phyloP scores from a whole-genome alignment of 2,113 vertebrate genomes.

The Petrocephalus microphthalmus region DNA sequence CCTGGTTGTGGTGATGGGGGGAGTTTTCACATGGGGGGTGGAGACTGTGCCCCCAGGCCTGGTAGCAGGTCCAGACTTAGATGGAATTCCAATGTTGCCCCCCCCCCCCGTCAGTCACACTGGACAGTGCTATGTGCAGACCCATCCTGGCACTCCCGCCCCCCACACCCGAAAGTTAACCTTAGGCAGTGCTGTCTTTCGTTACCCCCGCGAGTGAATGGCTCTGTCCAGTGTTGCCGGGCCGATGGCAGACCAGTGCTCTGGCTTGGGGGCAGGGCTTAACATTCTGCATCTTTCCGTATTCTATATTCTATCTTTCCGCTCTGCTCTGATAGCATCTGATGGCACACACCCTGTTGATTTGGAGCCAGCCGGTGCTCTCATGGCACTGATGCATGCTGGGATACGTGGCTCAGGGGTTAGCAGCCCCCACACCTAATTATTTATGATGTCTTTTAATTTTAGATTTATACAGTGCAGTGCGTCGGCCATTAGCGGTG shows the following conservation, averaged over 20 bases:
- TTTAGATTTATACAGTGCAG: not conserved
- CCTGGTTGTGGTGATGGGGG: not conserved
- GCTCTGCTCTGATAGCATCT: conserved; percentile 3
- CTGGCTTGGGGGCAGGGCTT: not conserved
- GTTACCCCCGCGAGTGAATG: not conserved
- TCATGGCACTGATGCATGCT: not conserved
- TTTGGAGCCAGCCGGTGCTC: not conserved
- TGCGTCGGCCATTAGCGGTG: not conserved
- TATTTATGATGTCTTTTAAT: conserved; percentile 18
- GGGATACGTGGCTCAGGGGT: not conserved
- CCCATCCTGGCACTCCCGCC: not conserved
- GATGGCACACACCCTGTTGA: not conserved
- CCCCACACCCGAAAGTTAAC: not conserved
- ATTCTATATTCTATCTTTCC: not conserved
- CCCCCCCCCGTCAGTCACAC: not conserved
- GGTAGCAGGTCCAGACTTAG: not conserved
- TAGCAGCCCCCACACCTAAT: not conserved
- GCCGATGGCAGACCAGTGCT: not conserved
- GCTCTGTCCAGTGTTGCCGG: not conserved
- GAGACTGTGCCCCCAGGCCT: not conserved
- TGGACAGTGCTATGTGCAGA: not conserved
- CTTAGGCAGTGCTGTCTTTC: not conserved
- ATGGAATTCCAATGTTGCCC: not conserved
- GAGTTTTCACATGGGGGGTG: not conserved
- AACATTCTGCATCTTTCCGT: not conserved